phyloP scores from a whole-genome alignment of 2,888 invertebrate species.

The Ophonus ardosiacus region DNA sequence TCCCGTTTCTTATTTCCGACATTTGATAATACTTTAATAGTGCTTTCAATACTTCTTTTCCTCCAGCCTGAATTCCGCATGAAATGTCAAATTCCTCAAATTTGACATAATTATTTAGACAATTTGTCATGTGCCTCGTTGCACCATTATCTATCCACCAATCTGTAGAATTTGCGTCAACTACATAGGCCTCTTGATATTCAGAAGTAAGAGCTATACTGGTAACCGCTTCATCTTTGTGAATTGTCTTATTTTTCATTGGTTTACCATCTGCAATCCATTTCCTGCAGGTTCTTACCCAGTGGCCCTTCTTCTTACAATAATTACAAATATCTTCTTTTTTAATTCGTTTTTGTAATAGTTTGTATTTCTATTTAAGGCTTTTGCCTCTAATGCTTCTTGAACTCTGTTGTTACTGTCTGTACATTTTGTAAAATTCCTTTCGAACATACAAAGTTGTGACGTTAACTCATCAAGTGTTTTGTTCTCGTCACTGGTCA shows the following conservation, averaged over 20 bases:
- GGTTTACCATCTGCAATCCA: slow-evolving; percentile 62
- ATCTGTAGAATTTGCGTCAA: background rate
- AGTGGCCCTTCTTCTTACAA: no score
- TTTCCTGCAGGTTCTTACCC: slow-evolving; percentile 54
- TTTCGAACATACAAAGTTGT: no score
- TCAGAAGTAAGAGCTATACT: slow-evolving; percentile 3
- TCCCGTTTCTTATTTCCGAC: background rate
- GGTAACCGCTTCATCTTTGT: slow-evolving; percentile 9
- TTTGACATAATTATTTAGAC: slow-evolving; percentile 29
- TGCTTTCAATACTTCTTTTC: slow-evolving; percentile 13
- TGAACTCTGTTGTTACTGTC: no score
- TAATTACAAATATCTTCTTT: no score
- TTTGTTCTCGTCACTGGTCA: no score
- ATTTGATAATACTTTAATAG: slow-evolving; percentile 27
- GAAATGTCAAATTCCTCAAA: no score
- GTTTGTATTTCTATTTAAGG: no score
- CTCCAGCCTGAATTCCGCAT: no score
- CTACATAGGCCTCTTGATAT: background rate
- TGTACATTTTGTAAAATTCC: no score
- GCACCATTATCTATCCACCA: slow-evolving; percentile 64
- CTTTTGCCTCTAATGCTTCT: no score
- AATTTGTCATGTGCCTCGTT: slow-evolving; percentile 51
- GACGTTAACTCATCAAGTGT: no score
- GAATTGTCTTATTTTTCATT: slow-evolving; percentile 45
- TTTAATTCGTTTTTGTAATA: no score